phyloP scores from a whole-genome alignment of 1,140 invertebrate species.

The Leguminivora glycinivorella region DNA sequence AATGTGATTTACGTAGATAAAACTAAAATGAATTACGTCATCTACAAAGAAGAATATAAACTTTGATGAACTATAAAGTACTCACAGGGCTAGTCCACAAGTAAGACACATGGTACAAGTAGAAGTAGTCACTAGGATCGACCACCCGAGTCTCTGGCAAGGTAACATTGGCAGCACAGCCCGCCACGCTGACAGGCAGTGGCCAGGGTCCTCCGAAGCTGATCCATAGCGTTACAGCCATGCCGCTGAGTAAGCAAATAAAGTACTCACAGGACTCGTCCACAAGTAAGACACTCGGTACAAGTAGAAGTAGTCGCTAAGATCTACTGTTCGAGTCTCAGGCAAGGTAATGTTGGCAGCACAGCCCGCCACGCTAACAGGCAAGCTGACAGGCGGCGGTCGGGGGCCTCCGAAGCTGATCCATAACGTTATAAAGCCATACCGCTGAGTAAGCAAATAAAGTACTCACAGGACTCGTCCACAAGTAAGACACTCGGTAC shows the following conservation, averaged over 20 bases:
- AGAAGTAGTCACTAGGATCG: slow-evolving; percentile 79
- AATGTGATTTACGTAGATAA: too few relatives aligned
- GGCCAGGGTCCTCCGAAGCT: slow-evolving; percentile 91
- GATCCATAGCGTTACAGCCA: slow-evolving; percentile 81
- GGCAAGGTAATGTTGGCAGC: slow-evolving; percentile 54
- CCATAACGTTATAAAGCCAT: slow-evolving; percentile 76
- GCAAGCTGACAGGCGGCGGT: slow-evolving; percentile 81
- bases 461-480: slow-evolving; percentile 82
- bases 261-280: slow-evolving; percentile 80
- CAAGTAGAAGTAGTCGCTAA: slow-evolving; percentile 82
- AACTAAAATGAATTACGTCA: too few relatives aligned
- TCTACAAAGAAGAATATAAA: too few relatives aligned
- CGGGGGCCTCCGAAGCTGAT: slow-evolving; percentile 91
- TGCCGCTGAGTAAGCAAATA: too few relatives aligned
- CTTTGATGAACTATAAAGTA: too few relatives aligned
- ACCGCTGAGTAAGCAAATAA: too few relatives aligned
- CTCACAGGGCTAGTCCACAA: slow-evolving; percentile 86
- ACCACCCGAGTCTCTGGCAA: slow-evolving; percentile 28
- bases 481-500: slow-evolving; percentile 93
- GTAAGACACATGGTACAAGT: slow-evolving; percentile 91
- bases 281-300: slow-evolving; percentile 94
- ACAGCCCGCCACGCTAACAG: slow-evolving; percentile 81
- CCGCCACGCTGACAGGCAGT: slow-evolving; percentile 77
- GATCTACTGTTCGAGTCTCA: slow-evolving; percentile 28
- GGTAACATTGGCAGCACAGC: slow-evolving; percentile 75